Evolutionary conservation across 2,113 vertebrate genomes (phyloP), one percentile per base, ranked within the genome.

Genomic region (Lophura nycthemera): DNA sequence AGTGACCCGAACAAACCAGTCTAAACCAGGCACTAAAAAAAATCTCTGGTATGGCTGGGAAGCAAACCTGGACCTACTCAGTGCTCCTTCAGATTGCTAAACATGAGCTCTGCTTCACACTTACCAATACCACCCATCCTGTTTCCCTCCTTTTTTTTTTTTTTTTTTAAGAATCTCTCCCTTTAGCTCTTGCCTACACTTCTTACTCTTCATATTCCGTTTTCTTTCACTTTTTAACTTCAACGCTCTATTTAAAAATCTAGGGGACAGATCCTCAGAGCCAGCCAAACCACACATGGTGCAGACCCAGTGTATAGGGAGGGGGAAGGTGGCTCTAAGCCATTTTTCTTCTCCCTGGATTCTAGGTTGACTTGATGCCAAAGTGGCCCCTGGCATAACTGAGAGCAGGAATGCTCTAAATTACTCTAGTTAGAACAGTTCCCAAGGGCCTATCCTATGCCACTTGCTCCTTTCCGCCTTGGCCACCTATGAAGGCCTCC

Each of bases 401-500:
- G 90, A 93, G 91, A 91, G 95, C 72, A 92, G 94, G 94, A 95
- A 94, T 95, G 87, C 84, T 96, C 95, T 95, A 96, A 96, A 96
- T 96, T 95, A 93, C 85, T 61, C 92, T 96, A 95, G 95, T 95
- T 96, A 95, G 95, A 95, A 96, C 86, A 86, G 91, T 95, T 94
- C 95, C 93, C 95, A 88, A 77, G 95, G 95, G 94, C 94, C 93
- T 95, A 96, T 95, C 93, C 91, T 95, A 91, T 97, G 96, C 96
- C 93, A 97, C 95, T 96, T 93, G 85, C 72, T 97, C 83, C 88
- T 95, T 97, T 91, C 94, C 13, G 38, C 88, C 85, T 89, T 86
- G 95, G 85, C 93, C 93, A 96, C 96, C 96, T 95, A 95, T 91
- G 96, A 96, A 95, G 95, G 93, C 92, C 91, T 92, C 94, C 94